Percentiles rank a stretch among this genome's conserved stretches.
Evolutionary conservation across 2,888 invertebrate genomes (phyloP).

Genomic region (Ptychoptera contaminata): DNA sequence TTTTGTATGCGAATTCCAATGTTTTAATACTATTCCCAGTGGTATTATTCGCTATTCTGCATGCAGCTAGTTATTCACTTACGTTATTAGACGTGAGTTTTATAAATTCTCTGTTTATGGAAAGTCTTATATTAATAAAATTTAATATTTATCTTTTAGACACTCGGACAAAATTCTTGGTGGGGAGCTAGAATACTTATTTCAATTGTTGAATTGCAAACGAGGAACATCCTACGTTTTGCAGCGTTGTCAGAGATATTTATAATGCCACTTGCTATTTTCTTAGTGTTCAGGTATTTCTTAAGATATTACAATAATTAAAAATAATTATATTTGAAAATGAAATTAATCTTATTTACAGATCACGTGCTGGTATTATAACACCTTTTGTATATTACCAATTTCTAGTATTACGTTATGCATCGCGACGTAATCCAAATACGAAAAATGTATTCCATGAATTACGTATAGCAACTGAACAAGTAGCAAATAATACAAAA

Average conservation of each 20-base stretch:
- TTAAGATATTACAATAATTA: too few relatives aligned
- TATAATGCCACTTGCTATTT: slow-evolving; percentile 65
- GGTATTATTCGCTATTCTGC: slow-evolving; percentile 79
- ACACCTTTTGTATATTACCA: slow-evolving; percentile 96
- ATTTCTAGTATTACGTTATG: slow-evolving; percentile 82
- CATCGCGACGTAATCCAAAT: slow-evolving; percentile 90
- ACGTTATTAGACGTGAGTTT: slow-evolving; percentile 80
- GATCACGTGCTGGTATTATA: slow-evolving; percentile 78
- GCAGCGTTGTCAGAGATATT: slow-evolving; percentile 90
- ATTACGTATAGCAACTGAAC: slow-evolving; percentile 56
- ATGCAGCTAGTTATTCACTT: slow-evolving; percentile 83
- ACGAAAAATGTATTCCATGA: slow-evolving; percentile 87
- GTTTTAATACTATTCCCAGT: slow-evolving; percentile 82
- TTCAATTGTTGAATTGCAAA: slow-evolving; percentile 79
- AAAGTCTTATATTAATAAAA: background rate
- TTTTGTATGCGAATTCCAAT: slow-evolving; percentile 78
- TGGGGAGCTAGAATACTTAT: slow-evolving; percentile 77
- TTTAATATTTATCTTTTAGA: slow-evolving; percentile 36
- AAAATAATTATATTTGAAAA: slow-evolving; percentile 8
- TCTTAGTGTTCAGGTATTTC: slow-evolving; percentile 79
- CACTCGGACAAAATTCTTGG: slow-evolving; percentile 81
- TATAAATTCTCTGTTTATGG: slow-evolving; percentile 1
- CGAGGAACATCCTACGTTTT: slow-evolving; percentile 73
- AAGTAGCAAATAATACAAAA: slow-evolving; percentile 46
- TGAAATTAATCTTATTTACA: slow-evolving; percentile 30